Evolutionary conservation across 1,140 invertebrate species (phyloP), one percentile per base, ranked within the genome.

Genomic region (Dreissena polymorpha): DNA sequence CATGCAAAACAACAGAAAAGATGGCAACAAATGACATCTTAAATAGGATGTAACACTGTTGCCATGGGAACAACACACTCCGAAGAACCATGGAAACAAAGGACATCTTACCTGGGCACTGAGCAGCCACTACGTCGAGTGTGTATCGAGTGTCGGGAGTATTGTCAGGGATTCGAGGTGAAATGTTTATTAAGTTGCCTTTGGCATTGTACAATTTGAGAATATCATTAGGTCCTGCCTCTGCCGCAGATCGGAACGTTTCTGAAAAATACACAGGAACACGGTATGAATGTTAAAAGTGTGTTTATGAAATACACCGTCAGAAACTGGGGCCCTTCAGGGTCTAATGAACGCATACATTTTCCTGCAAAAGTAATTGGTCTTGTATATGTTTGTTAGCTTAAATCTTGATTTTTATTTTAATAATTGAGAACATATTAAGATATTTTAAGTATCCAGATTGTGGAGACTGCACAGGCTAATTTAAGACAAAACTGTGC

Each of bases 131-230:
- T 85, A 95, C 94, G 91, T 95, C 94, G 65, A 96, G 93, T 83
- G 94, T 92, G 90, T 95, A 95, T 10, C 94, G 94, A 29, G 93
- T 92, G 53, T 94, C 93, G n/a, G 94, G 93, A 25, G 94, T 94
- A 88, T 96, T 96, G 39, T 94, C 90, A 74, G 93, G 93, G 60
- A 96, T 91, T 81, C 94, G 92, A 13, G 94, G 93, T 57, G 95
- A 95, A 88, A 96, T 96, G 91, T 96, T 95, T 84, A 96, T 89
- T 51, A 96, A 93, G 87, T 95, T 95, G 23, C 94, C 94, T 74
- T 94, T 86, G 12, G 83, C 74, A 73, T 91, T 92, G 79, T 92
- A 92, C 39, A 92, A 84, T 82, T 92, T 92, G 21, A 92, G 88
- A 65, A 92, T 92, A 65, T 92, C 92, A 84, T 89, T 78, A 0